Base-by-base conservation (phyloP, 2,797 vertebrate species). In the Lepidocolaptes lacrymiger region DNA sequence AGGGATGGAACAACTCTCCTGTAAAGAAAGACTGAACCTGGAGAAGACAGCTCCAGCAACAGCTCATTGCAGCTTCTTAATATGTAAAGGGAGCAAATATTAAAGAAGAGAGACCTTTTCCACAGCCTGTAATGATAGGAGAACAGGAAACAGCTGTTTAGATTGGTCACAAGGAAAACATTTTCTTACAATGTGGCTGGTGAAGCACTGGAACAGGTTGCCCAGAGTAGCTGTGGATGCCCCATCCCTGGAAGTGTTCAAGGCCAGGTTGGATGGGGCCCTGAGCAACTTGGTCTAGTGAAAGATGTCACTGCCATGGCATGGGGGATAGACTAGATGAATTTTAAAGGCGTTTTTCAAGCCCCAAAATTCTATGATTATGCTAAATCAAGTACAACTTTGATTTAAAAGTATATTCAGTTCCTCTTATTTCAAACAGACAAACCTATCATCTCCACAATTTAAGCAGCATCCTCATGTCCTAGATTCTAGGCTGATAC, bases 261-360 rank as follows among this genome's bases (percentile, higher is more conserved):
- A 63, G 14, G 39, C 12, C 39, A 71, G 43, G n/a, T 0, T 77
- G 61, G 34, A 84, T 4, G 10, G 2, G 17, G 27, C 7, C 30
- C 37, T 52, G 24, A 67, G 26, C 32, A 78, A 74, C 19, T 22
- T 26, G 56, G 12, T 46, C 36, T 48, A 39, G 24, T 36, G 24
- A 22, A 63, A 58, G 36, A 18, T 18, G 12, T 27, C n/a, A 14
- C 36, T 63, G 13, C 3, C 10, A 14, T 0, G 1, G 41, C 34
- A 67, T 19, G 19, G 4, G 11, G 23, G 5, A 7, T 73, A 16
- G 26, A 54, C 15, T 34, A 73, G 36, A 59, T 43, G 22, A 51
- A 19, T 18, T 73, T 77, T 27, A 74, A 59, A 63, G 5, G 13
- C 46, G 18, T 6, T 17, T 72, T 93, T 56, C 2, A 10, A 76